Evolutionary conservation across 2,113 vertebrate genomes (phyloP).

Genomic region (Phocoena sinus): DNA sequence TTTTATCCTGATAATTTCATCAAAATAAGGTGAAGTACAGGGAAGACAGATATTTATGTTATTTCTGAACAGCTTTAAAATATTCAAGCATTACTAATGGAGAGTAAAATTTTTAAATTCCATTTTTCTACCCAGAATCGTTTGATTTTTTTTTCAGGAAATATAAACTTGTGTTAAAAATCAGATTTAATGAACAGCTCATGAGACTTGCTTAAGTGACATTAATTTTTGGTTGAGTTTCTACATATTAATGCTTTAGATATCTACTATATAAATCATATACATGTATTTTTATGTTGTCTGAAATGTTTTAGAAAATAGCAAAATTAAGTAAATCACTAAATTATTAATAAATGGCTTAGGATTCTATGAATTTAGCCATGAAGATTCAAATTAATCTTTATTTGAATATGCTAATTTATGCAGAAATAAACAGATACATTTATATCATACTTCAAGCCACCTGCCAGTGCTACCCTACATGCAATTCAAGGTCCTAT

Average conservation of each 20-base stretch:
- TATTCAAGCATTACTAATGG: background rate
- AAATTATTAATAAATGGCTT: background rate
- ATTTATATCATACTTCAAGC: background rate
- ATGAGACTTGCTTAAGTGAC: background rate
- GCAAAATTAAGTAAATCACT: background rate
- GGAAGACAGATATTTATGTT: background rate
- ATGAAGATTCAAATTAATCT: background rate
- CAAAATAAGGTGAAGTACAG: background rate
- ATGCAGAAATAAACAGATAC: background rate
- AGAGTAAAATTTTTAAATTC: background rate
- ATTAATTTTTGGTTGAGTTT: background rate
- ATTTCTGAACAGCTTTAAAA: background rate
- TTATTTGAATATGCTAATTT: background rate
- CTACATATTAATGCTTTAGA: background rate
- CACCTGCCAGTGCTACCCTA: background rate
- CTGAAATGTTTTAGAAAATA: background rate
- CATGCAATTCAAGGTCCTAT: background rate
- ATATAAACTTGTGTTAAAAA: background rate
- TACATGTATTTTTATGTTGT: background rate
- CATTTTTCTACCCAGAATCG: background rate
- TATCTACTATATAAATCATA: background rate
- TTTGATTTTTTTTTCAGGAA: background rate
- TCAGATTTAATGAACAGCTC: background rate
- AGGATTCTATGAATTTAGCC: background rate
- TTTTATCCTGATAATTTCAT: background rate